phyloP scores from a whole-genome alignment of 2,113 vertebrate species.

The Indicator indicator region DNA sequence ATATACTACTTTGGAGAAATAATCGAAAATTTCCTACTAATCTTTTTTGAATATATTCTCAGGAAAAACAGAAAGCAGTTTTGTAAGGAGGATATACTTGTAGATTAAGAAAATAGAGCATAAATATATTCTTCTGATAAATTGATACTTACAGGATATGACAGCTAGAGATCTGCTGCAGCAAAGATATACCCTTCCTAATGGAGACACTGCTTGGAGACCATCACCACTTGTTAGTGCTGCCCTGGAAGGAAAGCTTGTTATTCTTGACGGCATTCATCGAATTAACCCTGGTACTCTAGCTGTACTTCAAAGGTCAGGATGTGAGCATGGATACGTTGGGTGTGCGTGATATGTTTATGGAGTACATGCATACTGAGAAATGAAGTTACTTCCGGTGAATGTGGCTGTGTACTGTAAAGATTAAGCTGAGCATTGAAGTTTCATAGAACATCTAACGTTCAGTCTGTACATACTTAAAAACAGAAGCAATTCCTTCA shows the following conservation, averaged over 20 bases:
- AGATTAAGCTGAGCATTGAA: not conserved
- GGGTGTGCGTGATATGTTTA: rapidly evolving
- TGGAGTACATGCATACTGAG: not conserved
- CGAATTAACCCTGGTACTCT: conserved; percentile 92
- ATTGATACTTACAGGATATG: conserved; percentile 86
- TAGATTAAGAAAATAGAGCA: not conserved
- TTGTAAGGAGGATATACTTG: not conserved
- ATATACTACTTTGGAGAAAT: not conserved
- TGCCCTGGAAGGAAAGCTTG: conserved; percentile 90
- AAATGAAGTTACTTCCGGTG: not conserved
- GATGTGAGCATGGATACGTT: not conserved
- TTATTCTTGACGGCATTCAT: conserved; percentile 93
- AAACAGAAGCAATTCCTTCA: not conserved
- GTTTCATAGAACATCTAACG: not conserved
- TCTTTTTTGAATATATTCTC: not conserved
- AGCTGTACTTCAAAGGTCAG: conserved; percentile 91
- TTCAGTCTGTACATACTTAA: not conserved
- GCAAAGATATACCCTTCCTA: conserved; percentile 92
- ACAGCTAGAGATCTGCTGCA: conserved; percentile 93
- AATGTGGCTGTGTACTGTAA: not conserved
- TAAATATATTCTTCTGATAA: not conserved
- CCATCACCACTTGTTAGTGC: conserved; percentile 89
- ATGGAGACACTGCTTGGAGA: conserved; percentile 96
- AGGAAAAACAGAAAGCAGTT: not conserved
- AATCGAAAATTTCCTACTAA: not conserved